These are phyloP conservation scores for Poeciliopsis prolifica DNA, from an alignment of 2,113 vertebrate species.

Conservation along the genomic window DNA sequence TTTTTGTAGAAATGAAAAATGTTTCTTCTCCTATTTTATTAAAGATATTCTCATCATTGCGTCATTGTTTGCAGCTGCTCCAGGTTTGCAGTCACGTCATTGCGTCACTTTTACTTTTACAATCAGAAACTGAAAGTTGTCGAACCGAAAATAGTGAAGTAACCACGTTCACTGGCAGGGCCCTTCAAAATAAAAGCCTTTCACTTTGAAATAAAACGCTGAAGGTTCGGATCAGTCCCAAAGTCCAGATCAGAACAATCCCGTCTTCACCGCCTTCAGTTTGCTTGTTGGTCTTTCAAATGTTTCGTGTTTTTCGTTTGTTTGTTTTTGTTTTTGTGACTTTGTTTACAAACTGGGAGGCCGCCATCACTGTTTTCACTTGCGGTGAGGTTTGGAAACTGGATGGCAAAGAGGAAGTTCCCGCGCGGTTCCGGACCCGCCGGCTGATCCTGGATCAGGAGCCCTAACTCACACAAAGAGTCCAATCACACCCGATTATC, in stretches of 20 bases:
- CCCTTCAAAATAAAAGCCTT: constrained; percentile 26
- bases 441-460: background rate
- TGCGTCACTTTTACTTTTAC: background rate
- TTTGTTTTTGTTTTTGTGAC: background rate
- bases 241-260: background rate
- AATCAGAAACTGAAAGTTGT: background rate
- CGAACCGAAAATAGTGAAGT: background rate
- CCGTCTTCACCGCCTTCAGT: background rate
- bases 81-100: background rate
- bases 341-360: background rate
- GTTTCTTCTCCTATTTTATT: too few species aligned
- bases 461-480: background rate
- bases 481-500: background rate
- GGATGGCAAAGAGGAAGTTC: background rate
- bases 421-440: too few species aligned
- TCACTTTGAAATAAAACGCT: background rate
- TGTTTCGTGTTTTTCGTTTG: background rate
- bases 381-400: background rate
- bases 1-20: too few species aligned
- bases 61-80: background rate
- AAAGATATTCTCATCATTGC: too few species aligned
- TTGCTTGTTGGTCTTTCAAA: background rate
- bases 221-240: background rate
- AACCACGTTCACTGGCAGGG: background rate
- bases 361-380: background rate